Evolutionary conservation across 35 echinoderm and acorn worm genomes (phyloP).

Genomic region (Amphiura filiformis): DNA sequence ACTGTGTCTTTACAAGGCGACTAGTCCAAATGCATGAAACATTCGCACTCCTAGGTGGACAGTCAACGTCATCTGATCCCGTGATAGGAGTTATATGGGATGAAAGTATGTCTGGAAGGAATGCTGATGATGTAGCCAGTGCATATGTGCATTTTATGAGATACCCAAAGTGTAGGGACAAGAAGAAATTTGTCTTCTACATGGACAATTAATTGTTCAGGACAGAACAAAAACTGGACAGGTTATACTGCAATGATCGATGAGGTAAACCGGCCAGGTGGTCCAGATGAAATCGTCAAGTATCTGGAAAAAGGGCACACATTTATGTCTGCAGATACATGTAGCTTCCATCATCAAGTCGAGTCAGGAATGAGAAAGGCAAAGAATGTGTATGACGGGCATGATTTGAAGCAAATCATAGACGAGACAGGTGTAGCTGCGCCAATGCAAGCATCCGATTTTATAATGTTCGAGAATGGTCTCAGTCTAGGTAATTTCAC

Average conservation of each 20-base stretch:
- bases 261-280: not conserved
- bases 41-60: not conserved
- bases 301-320: slow-evolving; percentile 39
- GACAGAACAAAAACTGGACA: slow-evolving; percentile 37
- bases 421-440: not conserved
- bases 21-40: slow-evolving; percentile 13
- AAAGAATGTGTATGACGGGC: slow-evolving; percentile 24
- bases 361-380: slow-evolving; percentile 11
- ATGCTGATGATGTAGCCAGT: slow-evolving; percentile 31
- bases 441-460: not conserved
- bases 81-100: slow-evolving; percentile 16
- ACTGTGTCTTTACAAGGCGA: not conserved
- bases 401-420: not conserved
- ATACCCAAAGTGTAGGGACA: not conserved
- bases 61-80: too few relatives aligned
- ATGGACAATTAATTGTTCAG: slow-evolving; percentile 27
- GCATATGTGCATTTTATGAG: slow-evolving; percentile 16
- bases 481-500: not conserved
- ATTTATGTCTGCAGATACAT: slow-evolving; percentile 30
- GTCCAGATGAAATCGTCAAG: slow-evolving; percentile 11
- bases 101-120: slow-evolving; percentile 11
- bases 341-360: slow-evolving; percentile 19
- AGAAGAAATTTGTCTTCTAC: slow-evolving; percentile 14
- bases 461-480: slow-evolving; percentile 13
- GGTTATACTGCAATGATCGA: not conserved